phyloP scores from a whole-genome alignment of 2,797 vertebrate species.

The Molossus alvarezi region DNA sequence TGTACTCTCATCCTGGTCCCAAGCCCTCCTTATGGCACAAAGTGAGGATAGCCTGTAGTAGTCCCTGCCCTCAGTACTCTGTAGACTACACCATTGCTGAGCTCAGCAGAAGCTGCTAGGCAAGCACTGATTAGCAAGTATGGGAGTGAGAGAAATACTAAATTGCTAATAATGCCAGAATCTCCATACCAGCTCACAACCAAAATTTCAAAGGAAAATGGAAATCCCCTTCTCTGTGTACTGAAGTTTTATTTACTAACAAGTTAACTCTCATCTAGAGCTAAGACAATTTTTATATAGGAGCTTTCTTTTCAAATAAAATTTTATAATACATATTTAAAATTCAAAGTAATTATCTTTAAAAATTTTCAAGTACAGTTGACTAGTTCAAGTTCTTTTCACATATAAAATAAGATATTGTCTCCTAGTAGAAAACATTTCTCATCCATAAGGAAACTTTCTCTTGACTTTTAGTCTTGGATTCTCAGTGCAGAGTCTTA shows the following conservation, averaged over 20 bases:
- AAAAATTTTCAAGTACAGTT: too few relatives aligned
- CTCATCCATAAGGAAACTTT: neutral
- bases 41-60: neutral
- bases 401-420: neutral
- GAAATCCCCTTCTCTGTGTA: neutral
- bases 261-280: neutral
- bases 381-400: neutral
- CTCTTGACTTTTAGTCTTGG: neutral
- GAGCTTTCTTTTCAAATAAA: neutral
- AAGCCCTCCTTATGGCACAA: neutral
- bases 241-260: neutral
- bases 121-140: neutral
- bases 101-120: neutral
- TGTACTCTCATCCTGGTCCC: neutral
- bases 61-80: neutral
- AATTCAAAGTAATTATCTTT: neutral
- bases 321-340: neutral
- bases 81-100: neutral
- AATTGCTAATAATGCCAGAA: neutral
- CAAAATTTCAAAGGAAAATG: neutral
- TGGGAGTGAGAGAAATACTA: neutral
- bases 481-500: neutral
- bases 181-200: neutral
- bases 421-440: neutral
- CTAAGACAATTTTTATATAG: neutral